Evolutionary conservation across 1,140 invertebrate genomes (phyloP), one percentile per base, ranked within the genome.

Genomic region (Grapholita molesta): DNA sequence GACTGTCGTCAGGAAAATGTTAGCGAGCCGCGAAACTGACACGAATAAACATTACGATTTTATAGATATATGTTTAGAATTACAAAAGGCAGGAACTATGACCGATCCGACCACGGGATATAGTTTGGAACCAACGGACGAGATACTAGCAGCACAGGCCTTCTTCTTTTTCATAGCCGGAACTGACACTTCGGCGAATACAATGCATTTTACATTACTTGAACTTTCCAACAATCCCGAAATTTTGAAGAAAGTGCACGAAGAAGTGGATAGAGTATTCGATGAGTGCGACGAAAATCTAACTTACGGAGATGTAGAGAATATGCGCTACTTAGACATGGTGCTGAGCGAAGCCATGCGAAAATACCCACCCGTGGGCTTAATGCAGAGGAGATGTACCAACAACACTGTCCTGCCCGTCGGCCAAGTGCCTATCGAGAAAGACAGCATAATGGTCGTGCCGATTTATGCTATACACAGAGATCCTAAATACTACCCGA

Each of bases 391-490:
- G 52, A 48, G 80, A 35, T 88, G 89, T 57, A 88, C 77, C 2
- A 78, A 90, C 72, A 73, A 90, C 25, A 93, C 92, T 38, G 70
- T 72, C 30, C 77, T 94, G 3, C 92, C 93, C 3, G 76, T 82
- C 18, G 83, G 82, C 15, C 76, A 92, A 8, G 48, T 88, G 0
- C 71, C 80, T 3, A 80, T 94, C 2, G 82, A 92, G 55, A 86
- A 92, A 77, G 94, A 91, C 15, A 90, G 85, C 1, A 72, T 76
- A 0, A 76, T 95, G 0, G 35, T 92, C 4, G 90, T 95, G 38
- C 93, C 95, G 3, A 76, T 94, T 0, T 90, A 91, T 70, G 93
- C 84, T 5, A 88, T 96, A 25, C 95, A 96, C 73, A 88, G 89
- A 28, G 93, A 95, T 84, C 75, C 80, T 32, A 79, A 79, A 76